Evolutionary conservation across 1,140 invertebrate species (phyloP).

Genomic region (Camponotus vicinus): DNA sequence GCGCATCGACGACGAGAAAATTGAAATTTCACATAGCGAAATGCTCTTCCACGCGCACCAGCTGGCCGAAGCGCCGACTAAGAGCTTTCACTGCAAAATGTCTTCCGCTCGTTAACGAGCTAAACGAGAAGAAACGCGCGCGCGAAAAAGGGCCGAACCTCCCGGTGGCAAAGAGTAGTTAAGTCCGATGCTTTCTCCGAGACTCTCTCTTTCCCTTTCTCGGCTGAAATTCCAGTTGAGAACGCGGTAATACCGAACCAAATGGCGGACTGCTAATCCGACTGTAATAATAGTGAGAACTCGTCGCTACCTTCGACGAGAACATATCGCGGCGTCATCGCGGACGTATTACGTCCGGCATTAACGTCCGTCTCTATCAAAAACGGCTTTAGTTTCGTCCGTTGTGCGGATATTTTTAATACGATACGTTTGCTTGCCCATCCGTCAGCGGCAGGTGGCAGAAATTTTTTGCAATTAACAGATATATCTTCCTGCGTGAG

Average conservation of each 20-base stretch:
- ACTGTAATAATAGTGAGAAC: slow-evolving; percentile 67
- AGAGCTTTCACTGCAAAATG: slow-evolving; percentile 63
- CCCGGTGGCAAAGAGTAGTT: slow-evolving; percentile 24
- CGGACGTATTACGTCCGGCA: not conserved
- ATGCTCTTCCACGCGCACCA: slow-evolving; percentile 38
- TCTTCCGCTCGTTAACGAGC: slow-evolving; percentile 75
- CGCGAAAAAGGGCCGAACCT: slow-evolving; percentile 42
- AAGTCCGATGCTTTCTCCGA: slow-evolving; percentile 59
- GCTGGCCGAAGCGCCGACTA: slow-evolving; percentile 14
- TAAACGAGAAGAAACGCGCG: slow-evolving; percentile 78
- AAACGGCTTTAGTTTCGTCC: slow-evolving; percentile 2
- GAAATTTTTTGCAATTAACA: slow-evolving; percentile 44
- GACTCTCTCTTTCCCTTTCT: slow-evolving; percentile 19
- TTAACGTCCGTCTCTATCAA: slow-evolving; percentile 8
- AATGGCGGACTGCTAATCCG: slow-evolving; percentile 71
- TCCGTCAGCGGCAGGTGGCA: not conserved
- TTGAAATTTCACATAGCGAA: slow-evolving; percentile 71
- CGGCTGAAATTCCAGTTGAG: slow-evolving; percentile 34
- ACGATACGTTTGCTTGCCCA: not conserved
- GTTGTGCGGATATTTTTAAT: slow-evolving; percentile 11
- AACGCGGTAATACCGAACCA: slow-evolving; percentile 55
- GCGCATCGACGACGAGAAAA: slow-evolving; percentile 58
- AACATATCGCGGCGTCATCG: not conserved
- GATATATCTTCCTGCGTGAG: slow-evolving; percentile 7
- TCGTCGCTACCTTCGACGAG: slow-evolving; percentile 31